Conservation (phyloP, 2,888 invertebrate species). For the Tanypteryx hageni region DNA sequence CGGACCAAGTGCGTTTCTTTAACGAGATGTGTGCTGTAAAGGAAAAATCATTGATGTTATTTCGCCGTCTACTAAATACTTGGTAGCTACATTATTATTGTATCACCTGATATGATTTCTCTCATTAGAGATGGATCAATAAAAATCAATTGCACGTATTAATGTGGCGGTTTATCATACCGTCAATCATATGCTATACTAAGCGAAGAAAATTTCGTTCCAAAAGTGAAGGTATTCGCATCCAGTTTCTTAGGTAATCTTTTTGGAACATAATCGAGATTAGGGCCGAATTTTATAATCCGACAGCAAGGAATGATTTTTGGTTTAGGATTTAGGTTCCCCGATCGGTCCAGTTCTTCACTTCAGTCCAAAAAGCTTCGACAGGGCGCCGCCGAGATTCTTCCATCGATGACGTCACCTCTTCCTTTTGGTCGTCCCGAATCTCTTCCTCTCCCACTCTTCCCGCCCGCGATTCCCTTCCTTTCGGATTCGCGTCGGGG, state of each 20-base stretch:
- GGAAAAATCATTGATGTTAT: too few relatives aligned
- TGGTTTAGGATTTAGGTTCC: neutral
- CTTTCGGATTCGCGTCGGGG: neutral
- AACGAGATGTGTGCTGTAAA: too few relatives aligned
- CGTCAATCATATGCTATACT: too few relatives aligned
- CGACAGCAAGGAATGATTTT: neutral
- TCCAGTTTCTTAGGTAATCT: neutral
- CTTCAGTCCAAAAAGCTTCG: neutral
- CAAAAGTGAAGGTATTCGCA: neutral
- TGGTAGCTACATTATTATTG: too few relatives aligned
- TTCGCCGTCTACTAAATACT: too few relatives aligned
- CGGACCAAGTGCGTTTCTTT: too few relatives aligned
- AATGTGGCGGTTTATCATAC: too few relatives aligned
- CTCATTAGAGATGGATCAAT: too few relatives aligned
- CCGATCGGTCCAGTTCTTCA: neutral
- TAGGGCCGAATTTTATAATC: neutral
- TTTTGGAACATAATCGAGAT: neutral
- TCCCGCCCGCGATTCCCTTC: neutral
- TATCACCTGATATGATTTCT: too few relatives aligned
- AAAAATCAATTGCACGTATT: too few relatives aligned
- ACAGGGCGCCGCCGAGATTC: neutral
- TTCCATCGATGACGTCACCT: conserved; percentile 47
- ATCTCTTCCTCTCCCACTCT: neutral
- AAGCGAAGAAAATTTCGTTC: too few relatives aligned
- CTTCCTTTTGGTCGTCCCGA: conserved; percentile 18